A percentile compares a stretch with the other conserved stretches of the same genome.
phyloP scores from a whole-genome alignment of 2,797 vertebrate species.

The Sparus aurata region DNA sequence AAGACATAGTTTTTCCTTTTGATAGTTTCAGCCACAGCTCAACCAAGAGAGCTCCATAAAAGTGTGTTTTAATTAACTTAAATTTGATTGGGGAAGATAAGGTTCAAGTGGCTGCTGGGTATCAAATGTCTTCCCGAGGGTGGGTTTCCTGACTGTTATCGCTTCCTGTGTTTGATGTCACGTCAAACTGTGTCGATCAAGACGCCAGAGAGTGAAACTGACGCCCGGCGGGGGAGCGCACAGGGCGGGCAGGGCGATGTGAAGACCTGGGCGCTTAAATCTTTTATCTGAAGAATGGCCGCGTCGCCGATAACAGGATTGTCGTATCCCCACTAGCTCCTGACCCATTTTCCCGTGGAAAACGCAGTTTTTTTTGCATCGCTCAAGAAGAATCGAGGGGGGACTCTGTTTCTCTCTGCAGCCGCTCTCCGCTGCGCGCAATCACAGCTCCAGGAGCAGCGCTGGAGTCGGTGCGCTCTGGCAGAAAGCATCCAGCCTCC shows the following conservation, averaged over 20 bases:
- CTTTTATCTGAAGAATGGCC: conserved; percentile 67
- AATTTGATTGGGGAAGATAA: conserved; percentile 40
- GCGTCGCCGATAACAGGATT: conserved; percentile 46
- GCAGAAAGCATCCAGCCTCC: conserved; percentile 55
- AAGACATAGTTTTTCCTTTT: not conserved
- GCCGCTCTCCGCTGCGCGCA: conserved; percentile 60
- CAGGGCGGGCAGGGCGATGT: conserved; percentile 48
- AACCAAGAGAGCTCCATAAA: conserved; percentile 7
- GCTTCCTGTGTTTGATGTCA: conserved; percentile 63
- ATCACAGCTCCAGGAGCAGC: conserved; percentile 65
- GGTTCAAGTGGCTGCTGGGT: conserved; percentile 18
- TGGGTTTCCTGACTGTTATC: conserved; percentile 45
- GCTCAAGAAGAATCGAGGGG: conserved; percentile 31
- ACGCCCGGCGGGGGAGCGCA: conserved; percentile 59
- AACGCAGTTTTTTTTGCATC: conserved; percentile 36
- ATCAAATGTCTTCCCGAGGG: conserved; percentile 18
- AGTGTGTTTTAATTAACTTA: conserved; percentile 41
- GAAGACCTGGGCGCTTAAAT: conserved; percentile 61
- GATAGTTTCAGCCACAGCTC: conserved; percentile 12
- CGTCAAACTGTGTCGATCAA: conserved; percentile 55
- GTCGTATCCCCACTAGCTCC: conserved; percentile 32
- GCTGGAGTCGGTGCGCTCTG: conserved; percentile 64
- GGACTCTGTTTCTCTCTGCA: conserved; percentile 26
- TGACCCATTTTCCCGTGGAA: conserved; percentile 27
- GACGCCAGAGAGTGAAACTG: conserved; percentile 52